Conservation (phyloP, 2,113 vertebrate genomes). For the Ornithorhynchus anatinus region DNA sequence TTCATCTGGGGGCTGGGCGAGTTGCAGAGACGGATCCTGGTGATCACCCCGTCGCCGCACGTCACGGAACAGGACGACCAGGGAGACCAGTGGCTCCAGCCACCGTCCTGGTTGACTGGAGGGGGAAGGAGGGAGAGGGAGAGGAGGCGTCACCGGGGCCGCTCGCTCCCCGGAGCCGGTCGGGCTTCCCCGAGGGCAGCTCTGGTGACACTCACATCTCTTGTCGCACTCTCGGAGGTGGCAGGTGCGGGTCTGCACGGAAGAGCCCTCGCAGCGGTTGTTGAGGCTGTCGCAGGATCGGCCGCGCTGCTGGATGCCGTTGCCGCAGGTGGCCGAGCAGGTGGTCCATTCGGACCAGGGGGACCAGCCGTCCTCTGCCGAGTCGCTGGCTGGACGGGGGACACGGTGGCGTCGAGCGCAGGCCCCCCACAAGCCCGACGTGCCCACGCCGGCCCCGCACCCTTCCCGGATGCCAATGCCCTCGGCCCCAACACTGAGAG, state of each 20-base stretch:
- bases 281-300: constrained; percentile 98
- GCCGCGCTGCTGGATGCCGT: constrained; percentile 95
- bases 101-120: constrained; percentile 95
- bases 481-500: too few species aligned
- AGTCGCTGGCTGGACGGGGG: constrained; percentile 76
- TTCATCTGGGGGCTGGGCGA: constrained; percentile 97
- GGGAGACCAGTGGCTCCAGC: constrained; percentile 98
- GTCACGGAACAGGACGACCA: constrained; percentile 98
- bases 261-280: constrained; percentile 93
- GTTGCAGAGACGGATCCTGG: constrained; percentile 97
- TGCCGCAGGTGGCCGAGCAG: constrained; percentile 92
- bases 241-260: constrained; percentile 96
- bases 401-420: not conserved
- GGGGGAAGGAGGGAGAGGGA: too few species aligned
- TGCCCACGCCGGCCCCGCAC: too few species aligned
- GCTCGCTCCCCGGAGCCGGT: too few species aligned
- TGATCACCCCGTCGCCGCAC: constrained; percentile 90
- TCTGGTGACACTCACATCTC: constrained; percentile 87
- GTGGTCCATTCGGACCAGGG: constrained; percentile 98
- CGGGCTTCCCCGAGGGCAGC: too few species aligned
- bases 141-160: too few species aligned
- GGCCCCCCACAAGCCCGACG: too few species aligned
- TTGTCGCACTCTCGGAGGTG: constrained; percentile 95
- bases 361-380: constrained; percentile 90
- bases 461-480: too few species aligned